Evolutionary conservation across 1,140 invertebrate genomes (phyloP), one percentile per base, ranked within the genome.

Genomic region (Lamellibrachia luymesi): DNA sequence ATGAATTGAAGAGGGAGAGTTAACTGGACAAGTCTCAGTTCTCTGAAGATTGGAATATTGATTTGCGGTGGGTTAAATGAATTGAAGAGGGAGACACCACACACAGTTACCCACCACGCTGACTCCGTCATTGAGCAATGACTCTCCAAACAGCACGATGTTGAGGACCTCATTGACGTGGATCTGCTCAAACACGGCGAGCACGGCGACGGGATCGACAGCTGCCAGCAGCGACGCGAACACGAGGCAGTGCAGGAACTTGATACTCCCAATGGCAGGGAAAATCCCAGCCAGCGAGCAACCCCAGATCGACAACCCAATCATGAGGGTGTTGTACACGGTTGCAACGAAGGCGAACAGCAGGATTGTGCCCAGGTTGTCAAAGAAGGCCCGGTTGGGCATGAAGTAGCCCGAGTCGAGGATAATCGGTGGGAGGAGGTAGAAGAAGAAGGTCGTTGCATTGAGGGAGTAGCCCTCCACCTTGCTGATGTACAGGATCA

Each of bases 61-160:
- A n/a, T n/a, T n/a, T n/a, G n/a, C n/a, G n/a, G n/a, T n/a, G n/a
- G n/a, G n/a, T n/a, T n/a, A n/a, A n/a, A n/a, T n/a, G n/a, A n/a
- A n/a, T n/a, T n/a, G n/a, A n/a, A n/a, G n/a, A n/a, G n/a, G n/a
- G n/a, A n/a, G n/a, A n/a, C n/a, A n/a, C n/a, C n/a, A n/a, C n/a
- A n/a, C n/a, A n/a, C 38, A 38, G 38, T 25, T 13, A 94, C 93
- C 92, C 1, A 96, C 96, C 95, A 96, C 96, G 90, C 96, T 96
- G 22, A 96, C 96, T 27, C 96, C 96, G 95, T 96, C 97, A 96
- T 99, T 99, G 90, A 99, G 97, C 93, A 99, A 97, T 49, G 98
- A 99, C 96, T 99, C 99, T 56, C 99, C 99, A 97, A 99, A 99
- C 10, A 99, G 99, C 92, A 99, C 98, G 95, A 99, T 99, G 96